phyloP scores from a whole-genome alignment of 2,113 vertebrate genomes.

The Centropus unirufus region DNA sequence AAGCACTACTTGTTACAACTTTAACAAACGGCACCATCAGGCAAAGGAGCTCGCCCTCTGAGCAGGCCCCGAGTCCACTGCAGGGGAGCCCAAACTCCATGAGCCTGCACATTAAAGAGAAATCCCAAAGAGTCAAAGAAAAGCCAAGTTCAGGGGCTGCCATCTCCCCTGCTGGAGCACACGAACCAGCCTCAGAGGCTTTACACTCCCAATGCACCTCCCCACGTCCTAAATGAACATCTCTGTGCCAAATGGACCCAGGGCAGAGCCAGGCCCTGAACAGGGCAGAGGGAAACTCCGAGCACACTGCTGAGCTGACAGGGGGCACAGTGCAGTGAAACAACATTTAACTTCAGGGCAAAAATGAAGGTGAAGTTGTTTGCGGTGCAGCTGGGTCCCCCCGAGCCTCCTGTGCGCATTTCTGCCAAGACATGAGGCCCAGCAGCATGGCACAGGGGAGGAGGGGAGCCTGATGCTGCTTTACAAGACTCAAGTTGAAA shows the following conservation, averaged over 20 bases:
- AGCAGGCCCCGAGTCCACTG: background rate
- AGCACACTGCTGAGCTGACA: background rate
- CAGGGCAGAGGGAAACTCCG: background rate
- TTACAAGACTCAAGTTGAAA: background rate
- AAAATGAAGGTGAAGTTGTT: background rate
- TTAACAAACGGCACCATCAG: background rate
- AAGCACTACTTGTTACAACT: background rate
- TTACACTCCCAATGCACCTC: background rate
- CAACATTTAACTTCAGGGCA: background rate
- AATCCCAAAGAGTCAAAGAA: background rate
- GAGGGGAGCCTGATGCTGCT: background rate
- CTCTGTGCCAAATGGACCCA: background rate
- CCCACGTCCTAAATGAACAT: background rate
- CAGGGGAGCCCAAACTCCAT: background rate
- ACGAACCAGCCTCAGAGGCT: background rate
- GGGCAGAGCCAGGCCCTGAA: background rate
- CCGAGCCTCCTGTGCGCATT: background rate
- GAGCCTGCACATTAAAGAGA: background rate
- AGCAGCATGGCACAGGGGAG: background rate
- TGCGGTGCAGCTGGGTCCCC: background rate
- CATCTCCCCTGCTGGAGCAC: background rate
- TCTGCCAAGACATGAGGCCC: accelerated
- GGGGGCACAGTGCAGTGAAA: background rate
- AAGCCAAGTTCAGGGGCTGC: background rate
- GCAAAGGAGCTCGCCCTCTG: background rate